phyloP scores from a whole-genome alignment of 1,140 invertebrate species.

The Drosophila triauraria region DNA sequence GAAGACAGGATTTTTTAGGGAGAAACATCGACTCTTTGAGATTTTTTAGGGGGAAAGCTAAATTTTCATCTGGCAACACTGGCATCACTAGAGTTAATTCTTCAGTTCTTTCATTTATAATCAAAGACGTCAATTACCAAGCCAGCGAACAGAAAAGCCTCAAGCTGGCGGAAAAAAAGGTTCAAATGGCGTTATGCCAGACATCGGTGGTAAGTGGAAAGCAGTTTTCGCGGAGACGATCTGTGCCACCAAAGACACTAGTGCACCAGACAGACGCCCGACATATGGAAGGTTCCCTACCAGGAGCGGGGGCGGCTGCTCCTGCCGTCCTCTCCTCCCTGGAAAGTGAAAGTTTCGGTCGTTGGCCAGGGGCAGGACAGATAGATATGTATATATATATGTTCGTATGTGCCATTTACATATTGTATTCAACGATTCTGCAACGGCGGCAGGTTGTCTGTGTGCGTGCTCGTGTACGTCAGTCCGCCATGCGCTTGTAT shows the following conservation, averaged over 20 bases:
- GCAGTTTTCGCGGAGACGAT: neutral
- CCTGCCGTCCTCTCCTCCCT: neutral
- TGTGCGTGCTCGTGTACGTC: conserved; percentile 21
- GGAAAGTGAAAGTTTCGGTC: conserved; percentile 70
- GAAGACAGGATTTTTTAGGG: too few species aligned
- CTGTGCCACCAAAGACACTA: neutral
- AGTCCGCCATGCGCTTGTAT: neutral
- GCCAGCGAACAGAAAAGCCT: conserved; percentile 47
- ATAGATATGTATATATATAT: neutral
- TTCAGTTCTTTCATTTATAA: conserved; percentile 22
- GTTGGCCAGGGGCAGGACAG: conserved; percentile 1
- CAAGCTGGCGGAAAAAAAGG: conserved; percentile 83
- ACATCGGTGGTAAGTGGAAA: conserved; percentile 80
- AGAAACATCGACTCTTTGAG: too few species aligned
- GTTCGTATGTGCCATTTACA: neutral
- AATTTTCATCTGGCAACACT: too few species aligned
- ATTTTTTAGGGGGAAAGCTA: too few species aligned
- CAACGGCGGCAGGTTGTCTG: conserved; percentile 39
- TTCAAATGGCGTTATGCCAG: conserved; percentile 83
- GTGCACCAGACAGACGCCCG: conserved; percentile 14
- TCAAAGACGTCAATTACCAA: conserved; percentile 30
- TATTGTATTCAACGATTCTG: conserved; percentile 28
- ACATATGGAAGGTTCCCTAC: conserved; percentile 48
- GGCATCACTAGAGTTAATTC: conserved; percentile 27
- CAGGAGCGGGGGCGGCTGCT: conserved; percentile 11